Percentiles rank a stretch among this genome's conserved stretches.
phyloP scores from a whole-genome alignment of 1,140 invertebrate genomes.

The Mercenaria mercenaria region DNA sequence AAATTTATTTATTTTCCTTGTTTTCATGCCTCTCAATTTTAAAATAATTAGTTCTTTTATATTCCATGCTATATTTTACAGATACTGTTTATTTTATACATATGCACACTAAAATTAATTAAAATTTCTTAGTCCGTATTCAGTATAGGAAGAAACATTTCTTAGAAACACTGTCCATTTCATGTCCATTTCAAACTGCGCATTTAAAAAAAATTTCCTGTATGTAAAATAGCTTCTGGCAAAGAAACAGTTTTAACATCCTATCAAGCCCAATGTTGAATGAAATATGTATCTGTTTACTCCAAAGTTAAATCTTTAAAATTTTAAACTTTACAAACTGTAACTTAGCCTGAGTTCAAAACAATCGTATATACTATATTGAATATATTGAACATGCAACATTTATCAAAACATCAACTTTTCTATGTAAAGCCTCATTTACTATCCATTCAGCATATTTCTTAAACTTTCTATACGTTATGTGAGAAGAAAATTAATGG shows the following conservation, averaged over 20 bases:
- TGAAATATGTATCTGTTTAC: background rate
- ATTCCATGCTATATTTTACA: too few species aligned
- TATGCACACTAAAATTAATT: too few species aligned
- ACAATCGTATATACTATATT: background rate
- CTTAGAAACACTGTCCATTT: too few species aligned
- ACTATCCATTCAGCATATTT: background rate
- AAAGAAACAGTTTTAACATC: slow-evolving; percentile 21
- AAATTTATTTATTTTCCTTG: too few species aligned
- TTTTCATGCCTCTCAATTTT: too few species aligned
- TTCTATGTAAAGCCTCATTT: background rate
- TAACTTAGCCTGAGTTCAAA: background rate
- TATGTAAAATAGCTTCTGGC: slow-evolving; percentile 13
- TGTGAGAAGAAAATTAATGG: slow-evolving; percentile 28
- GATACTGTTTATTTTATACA: too few species aligned
- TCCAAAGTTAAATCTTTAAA: background rate
- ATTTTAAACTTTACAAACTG: background rate
- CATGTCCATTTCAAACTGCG: background rate
- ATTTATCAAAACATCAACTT: slow-evolving; percentile 4
- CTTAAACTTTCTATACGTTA: background rate
- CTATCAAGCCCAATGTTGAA: background rate
- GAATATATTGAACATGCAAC: background rate
- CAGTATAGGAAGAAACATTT: too few species aligned
- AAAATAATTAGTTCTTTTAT: too few species aligned
- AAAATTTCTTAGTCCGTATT: too few species aligned
- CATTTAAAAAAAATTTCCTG: background rate